Base-by-base conservation (phyloP, 2,113 vertebrate genomes). In the Vidua chalybeata region DNA sequence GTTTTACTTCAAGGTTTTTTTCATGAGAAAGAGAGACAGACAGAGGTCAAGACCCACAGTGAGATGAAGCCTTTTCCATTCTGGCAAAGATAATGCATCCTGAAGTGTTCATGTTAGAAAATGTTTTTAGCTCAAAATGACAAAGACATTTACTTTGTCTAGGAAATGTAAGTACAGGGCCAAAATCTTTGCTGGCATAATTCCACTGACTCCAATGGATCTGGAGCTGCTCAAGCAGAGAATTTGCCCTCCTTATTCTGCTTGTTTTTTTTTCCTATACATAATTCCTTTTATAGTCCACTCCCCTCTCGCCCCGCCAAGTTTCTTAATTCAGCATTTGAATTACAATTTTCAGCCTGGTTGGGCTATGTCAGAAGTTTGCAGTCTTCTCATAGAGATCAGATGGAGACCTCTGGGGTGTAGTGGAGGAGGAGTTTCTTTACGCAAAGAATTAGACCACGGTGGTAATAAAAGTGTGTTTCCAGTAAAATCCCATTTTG, bases 41-140 rank as follows among this genome's bases (percentile, higher is more conserved):
- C 15, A 31, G n/a, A 91, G 81, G 84, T 97, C 82, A 58, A 63
- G 80, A 97, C 89, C 95, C 93, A 97, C 93, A 95, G 95, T 81
- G 91, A 97, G 74, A 93, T 68, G 76, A 97, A 95, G 51, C 67
- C 73, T 91, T 94, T 94, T 94, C 58, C 35, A 88, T 85, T 92
- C 75, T 96, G 94, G 93, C 92, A 95, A 81, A 94, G 54, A 68
- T 55, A 72, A 41, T 46, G 41, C 33, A 83, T 75, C 49, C 77
- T 90, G 27, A 87, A 84, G 46, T 61, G 77, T 77, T 83, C 84
- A 15, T 10, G 6, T 78, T 51, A 92, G 84, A 45, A 48, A 76
- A 75, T 43, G 24, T 66, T 92, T 96, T 95, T 51, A 75, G n/a
- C 71, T 93, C 51, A 85, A 87, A 89, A 56, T 64, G 81, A 78